A percentile compares a stretch with the other conserved stretches of the same genome.
phyloP scores from a whole-genome alignment of 2,888 invertebrate genomes.

The Perithous albicinctus region DNA sequence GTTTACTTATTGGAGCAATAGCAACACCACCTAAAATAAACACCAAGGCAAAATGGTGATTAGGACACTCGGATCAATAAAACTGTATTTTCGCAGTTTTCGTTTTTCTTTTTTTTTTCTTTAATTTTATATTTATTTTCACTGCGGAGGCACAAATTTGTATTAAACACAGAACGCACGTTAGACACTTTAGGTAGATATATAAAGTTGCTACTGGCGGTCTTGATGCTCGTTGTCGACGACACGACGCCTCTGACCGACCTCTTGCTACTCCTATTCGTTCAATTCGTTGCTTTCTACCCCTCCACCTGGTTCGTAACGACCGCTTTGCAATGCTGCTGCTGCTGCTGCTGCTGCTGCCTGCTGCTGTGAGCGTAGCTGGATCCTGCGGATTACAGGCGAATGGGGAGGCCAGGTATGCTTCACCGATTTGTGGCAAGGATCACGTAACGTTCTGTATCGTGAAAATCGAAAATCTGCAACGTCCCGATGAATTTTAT shows the following conservation, averaged over 20 bases:
- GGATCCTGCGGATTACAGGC: constrained; percentile 40
- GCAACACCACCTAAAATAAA: constrained; percentile 8
- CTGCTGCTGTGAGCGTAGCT: too few relatives aligned
- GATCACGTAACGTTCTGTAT: constrained; percentile 52
- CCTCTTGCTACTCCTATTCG: constrained; percentile 48
- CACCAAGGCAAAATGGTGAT: constrained; percentile 59
- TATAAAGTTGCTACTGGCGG: background rate
- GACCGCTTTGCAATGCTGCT: constrained; percentile 33
- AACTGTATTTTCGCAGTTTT: constrained; percentile 21
- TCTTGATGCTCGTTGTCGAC: constrained; percentile 19
- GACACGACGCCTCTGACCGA: constrained; percentile 39
- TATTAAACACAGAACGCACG: background rate
- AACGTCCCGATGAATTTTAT: too few relatives aligned
- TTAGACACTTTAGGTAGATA: background rate
- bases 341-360: background rate
- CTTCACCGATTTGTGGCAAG: background rate
- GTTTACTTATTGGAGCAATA: constrained; percentile 16
- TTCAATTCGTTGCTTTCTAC: constrained; percentile 56
- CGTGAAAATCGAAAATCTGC: background rate
- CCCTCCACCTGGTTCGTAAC: constrained; percentile 60
- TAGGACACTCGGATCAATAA: constrained; percentile 51
- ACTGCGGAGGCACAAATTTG: background rate
- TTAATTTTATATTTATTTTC: background rate
- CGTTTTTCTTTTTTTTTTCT: background rate
- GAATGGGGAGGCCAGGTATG: constrained; percentile 25